A percentile compares a stretch with the other conserved stretches of the same genome.
Evolutionary conservation across 2,797 vertebrate species (phyloP).

Genomic region (Tympanoctomys barrerae): DNA sequence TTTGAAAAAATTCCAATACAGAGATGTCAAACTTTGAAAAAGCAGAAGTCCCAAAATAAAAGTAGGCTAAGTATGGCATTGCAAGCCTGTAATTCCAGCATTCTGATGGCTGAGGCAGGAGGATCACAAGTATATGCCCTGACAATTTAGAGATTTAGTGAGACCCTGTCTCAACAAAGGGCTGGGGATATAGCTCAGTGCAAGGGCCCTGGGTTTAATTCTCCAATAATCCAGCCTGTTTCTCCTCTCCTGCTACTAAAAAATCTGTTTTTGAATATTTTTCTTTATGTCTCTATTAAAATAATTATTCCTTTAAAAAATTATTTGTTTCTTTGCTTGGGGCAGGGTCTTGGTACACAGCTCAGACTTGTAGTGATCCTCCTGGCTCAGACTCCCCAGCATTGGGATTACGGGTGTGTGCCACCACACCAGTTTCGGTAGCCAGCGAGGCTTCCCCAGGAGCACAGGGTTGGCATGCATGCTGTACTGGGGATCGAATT

Average conservation of each 20-base stretch:
- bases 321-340: too few relatives aligned
- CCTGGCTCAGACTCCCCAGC: too few relatives aligned
- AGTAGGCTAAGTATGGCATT: background rate
- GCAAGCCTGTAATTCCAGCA: background rate
- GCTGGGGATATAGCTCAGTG: background rate
- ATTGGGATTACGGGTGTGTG: too few relatives aligned
- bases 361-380: too few relatives aligned
- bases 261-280: background rate
- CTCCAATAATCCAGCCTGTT: background rate
- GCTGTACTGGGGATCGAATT: too few relatives aligned
- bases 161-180: background rate
- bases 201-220: background rate
- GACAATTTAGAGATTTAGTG: background rate
- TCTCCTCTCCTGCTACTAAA: background rate
- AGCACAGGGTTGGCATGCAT: too few relatives aligned
- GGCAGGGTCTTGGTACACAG: too few relatives aligned
- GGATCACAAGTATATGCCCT: background rate
- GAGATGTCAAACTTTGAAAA: slow-evolving; percentile 31
- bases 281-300: background rate
- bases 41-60: background rate
- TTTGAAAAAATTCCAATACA: slow-evolving; percentile 24
- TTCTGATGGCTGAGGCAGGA: background rate
- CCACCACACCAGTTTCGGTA: too few relatives aligned
- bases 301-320: background rate
- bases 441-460: too few relatives aligned